Conservation (phyloP, 2,113 vertebrate genomes). For the Ondatra zibethicus region DNA sequence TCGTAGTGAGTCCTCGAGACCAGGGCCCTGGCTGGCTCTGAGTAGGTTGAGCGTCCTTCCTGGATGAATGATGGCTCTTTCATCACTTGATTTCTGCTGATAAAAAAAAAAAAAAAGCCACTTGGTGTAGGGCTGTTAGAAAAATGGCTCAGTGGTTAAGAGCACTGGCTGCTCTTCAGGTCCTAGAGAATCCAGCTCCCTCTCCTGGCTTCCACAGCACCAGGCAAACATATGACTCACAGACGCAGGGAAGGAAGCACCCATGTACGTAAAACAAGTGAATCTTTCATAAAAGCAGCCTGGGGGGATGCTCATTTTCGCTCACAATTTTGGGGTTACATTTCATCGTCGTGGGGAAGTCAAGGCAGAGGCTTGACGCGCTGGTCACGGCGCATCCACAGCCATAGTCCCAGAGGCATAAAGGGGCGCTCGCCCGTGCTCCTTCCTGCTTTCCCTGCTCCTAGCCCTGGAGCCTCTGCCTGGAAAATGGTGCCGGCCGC, state of each 20-base stretch:
- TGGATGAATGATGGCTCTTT: neutral
- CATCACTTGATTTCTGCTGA: neutral
- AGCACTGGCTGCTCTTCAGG: neutral
- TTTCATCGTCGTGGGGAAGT: neutral
- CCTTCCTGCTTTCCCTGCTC: neutral
- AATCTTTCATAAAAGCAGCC: neutral
- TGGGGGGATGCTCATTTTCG: neutral
- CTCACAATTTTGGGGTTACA: neutral
- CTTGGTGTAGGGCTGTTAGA: neutral
- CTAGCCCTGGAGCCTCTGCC: neutral
- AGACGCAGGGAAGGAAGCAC: neutral
- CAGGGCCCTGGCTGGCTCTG: neutral
- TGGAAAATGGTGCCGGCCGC: neutral
- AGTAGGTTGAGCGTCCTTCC: neutral
- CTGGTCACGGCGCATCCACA: no score
- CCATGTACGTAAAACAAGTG: neutral
- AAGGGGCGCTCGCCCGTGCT: neutral
- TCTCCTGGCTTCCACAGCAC: neutral
- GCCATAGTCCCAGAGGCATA: neutral
- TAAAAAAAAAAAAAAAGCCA: no score
- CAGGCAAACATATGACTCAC: neutral
- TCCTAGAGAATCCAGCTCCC: no score
- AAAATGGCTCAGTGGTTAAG: neutral
- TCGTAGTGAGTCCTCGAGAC: rapidly evolving
- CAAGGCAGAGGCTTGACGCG: neutral